Evolutionary conservation across 2,888 invertebrate genomes (phyloP), one percentile per base, ranked within the genome.

Genomic region (Linnaemya tessellans): DNA sequence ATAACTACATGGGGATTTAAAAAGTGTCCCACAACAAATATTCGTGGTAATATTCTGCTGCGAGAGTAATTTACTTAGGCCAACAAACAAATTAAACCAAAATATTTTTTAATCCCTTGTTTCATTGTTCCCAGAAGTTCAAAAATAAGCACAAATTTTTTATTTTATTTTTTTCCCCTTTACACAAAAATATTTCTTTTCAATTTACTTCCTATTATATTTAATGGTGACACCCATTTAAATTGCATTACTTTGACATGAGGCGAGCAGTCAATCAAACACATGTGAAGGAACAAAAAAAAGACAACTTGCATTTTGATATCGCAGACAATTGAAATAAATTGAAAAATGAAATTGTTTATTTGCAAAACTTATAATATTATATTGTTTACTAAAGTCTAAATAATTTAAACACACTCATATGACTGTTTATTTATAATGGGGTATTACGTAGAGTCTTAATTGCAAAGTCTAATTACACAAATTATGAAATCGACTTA

Each of bases 331-430:
- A 58, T 30, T 22, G 54, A 13, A 15, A 5, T 25, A 25, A 22
- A 25, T 8, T 56, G 25, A 25, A 25, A 25, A 56, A 0, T 22
- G 13, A 1, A n/a, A n/a, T 58, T 58, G 58, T 58, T 58, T 58
- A 35, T 35, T 58, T 35, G 35, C 18, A n/a, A n/a, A 58, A 58
- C 30, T 30, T 35, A 58, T 58, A 30, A 8, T n/a, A 35, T 35
- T 10, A 35, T 10, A 35, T 35, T 58, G 35, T 58, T 58, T 58
- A 58, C 35, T n/a, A 58, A 58, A 58, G 10, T 58, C 1, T 35
- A n/a, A 35, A 58, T 10, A n/a, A 58, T 18, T 30, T 58, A 35
- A 58, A 35, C 35, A 58, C 58, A 35, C 58, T 58, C 58, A 35
- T 58, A 35, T 58, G 58, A 58, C 58, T 58, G 58, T 10, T 18